Conservation (phyloP, 2,797 vertebrate species). For the Knipowitschia caucasica region DNA sequence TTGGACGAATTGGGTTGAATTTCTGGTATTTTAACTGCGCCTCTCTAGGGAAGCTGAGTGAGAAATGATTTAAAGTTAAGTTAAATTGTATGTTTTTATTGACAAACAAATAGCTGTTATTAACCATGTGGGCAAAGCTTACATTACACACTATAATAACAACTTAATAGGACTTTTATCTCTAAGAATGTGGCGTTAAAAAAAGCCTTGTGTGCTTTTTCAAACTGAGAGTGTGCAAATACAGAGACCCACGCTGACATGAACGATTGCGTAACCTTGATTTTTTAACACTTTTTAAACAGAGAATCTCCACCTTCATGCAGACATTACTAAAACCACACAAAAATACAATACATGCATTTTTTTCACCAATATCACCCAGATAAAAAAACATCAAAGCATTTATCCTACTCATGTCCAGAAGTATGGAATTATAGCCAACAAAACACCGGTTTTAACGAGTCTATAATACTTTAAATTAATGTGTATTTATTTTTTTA, state of each 20-base stretch:
- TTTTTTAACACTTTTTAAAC: background rate
- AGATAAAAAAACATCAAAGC: conserved; percentile 5
- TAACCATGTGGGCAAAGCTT: too few relatives aligned
- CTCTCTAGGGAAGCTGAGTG: too few relatives aligned
- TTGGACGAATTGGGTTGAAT: too few relatives aligned
- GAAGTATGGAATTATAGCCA: conserved; percentile 4
- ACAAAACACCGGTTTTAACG: too few relatives aligned
- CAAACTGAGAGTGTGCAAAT: background rate
- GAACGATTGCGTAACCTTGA: background rate
- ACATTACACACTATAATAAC: too few relatives aligned
- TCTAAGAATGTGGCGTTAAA: background rate
- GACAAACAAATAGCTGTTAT: too few relatives aligned
- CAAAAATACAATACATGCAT: background rate
- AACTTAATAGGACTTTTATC: background rate
- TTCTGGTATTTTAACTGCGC: too few relatives aligned
- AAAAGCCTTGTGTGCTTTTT: background rate
- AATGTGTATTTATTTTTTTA: too few relatives aligned
- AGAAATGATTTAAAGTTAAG: too few relatives aligned
- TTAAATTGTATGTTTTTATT: too few relatives aligned
- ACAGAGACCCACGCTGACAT: background rate
- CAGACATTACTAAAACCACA: conserved; percentile 37
- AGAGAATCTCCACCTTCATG: conserved; percentile 37
- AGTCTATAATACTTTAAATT: too few relatives aligned
- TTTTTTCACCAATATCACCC: background rate
- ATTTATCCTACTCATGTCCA: conserved; percentile 20